A percentile compares a stretch with the other conserved stretches of the same genome.
These are phyloP conservation scores for Bombus soroeensis DNA, from an alignment of 1,140 invertebrate species.

Conservation along the genomic window DNA sequence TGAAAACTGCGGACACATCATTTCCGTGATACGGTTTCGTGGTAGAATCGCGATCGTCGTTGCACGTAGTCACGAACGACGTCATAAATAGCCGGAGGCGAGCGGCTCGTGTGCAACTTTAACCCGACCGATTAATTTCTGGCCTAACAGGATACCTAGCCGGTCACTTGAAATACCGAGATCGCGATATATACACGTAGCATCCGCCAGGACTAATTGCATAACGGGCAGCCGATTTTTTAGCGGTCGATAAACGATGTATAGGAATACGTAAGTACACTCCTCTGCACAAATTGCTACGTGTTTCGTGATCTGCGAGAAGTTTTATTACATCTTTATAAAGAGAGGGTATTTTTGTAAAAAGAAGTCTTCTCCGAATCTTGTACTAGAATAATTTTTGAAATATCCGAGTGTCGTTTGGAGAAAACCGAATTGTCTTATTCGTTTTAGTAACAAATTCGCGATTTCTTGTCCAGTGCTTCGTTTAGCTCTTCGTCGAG, in stretches of 20 bases:
- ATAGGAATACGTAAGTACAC: background rate
- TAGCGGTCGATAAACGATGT: background rate
- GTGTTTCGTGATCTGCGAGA: too few relatives aligned
- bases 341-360: too few relatives aligned
- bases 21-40: slow-evolving; percentile 9
- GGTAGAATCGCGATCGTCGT: slow-evolving; percentile 29
- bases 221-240: slow-evolving; percentile 28
- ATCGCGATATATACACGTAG: background rate
- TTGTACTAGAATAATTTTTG: too few relatives aligned
- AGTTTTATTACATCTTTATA: too few relatives aligned
- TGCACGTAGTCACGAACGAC: slow-evolving; percentile 10
- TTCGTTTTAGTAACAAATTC: too few relatives aligned
- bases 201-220: slow-evolving; percentile 26
- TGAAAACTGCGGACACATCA: slow-evolving; percentile 49
- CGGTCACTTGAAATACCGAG: background rate
- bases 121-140: slow-evolving; percentile 47
- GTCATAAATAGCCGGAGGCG: slow-evolving; percentile 28
- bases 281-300: background rate
- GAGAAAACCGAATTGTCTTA: too few relatives aligned
- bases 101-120: slow-evolving; percentile 20
- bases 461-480: too few relatives aligned
- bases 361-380: too few relatives aligned
- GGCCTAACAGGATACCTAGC: slow-evolving; percentile 31
- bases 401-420: too few relatives aligned
- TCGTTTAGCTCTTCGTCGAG: too few relatives aligned